phyloP scores from a whole-genome alignment of 2,797 vertebrate species.

The Anabas testudineus region DNA sequence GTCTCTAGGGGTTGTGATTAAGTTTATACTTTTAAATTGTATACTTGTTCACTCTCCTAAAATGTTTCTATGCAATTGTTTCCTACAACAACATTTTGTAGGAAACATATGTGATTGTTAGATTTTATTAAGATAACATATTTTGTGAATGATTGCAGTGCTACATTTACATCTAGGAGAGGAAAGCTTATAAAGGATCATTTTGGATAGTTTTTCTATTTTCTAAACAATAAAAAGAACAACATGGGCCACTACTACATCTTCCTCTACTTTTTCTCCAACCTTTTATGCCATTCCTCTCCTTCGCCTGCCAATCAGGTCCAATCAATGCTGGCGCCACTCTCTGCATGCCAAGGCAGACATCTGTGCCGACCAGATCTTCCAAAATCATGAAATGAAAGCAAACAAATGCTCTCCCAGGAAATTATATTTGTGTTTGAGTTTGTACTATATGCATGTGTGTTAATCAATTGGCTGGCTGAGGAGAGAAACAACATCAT shows the following conservation, averaged over 20 bases:
- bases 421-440: constrained; percentile 28
- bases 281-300: constrained; percentile 31
- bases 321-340: constrained; percentile 55
- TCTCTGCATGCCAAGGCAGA: constrained; percentile 54
- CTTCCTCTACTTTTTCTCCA: constrained; percentile 38
- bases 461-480: constrained; percentile 37
- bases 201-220: constrained; percentile 20
- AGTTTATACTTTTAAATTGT: too few species aligned
- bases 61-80: too few species aligned
- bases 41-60: too few species aligned
- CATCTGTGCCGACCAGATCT: constrained; percentile 62
- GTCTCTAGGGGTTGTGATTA: too few species aligned
- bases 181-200: too few species aligned
- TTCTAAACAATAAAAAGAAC: constrained; percentile 16
- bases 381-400: constrained; percentile 59
- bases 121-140: too few species aligned
- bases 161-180: too few species aligned
- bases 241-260: background rate
- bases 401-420: constrained; percentile 64
- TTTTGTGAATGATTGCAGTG: too few species aligned
- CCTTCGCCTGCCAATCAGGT: constrained; percentile 44
- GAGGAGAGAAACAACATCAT: constrained; percentile 47
- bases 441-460: constrained; percentile 6
- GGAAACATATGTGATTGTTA: too few species aligned
- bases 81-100: too few species aligned